Conservation (phyloP, 2,797 vertebrate genomes). For the Lepilemur ruficaudatus region DNA sequence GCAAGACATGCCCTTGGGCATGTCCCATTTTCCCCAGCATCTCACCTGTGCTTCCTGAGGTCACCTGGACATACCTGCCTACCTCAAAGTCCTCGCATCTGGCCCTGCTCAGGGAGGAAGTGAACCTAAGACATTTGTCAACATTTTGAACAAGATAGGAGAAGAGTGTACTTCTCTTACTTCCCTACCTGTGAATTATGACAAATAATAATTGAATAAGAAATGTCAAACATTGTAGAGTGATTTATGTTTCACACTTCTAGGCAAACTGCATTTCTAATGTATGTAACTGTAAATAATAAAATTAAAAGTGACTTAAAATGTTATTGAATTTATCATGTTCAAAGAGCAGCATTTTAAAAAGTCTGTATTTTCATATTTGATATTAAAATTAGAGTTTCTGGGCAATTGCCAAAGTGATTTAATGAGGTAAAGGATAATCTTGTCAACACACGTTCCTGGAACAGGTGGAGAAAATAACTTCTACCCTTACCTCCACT, state of each 20-base stretch:
- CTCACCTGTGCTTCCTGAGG: background rate
- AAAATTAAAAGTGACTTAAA: background rate
- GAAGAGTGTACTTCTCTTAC: background rate
- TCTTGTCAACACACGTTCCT: background rate
- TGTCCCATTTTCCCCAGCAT: background rate
- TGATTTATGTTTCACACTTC: background rate
- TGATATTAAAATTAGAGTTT: conserved; percentile 32
- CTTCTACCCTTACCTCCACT: background rate
- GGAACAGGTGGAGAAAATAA: conserved; percentile 15
- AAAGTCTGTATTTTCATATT: background rate
- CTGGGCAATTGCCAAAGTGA: background rate
- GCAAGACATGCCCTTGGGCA: no score
- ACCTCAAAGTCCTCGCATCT: no score
- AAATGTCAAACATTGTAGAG: background rate
- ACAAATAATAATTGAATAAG: background rate
- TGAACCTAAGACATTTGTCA: background rate
- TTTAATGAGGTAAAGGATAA: conserved; percentile 5
- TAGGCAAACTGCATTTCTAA: background rate
- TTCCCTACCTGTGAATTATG: background rate
- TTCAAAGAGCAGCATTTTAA: background rate
- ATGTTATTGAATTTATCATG: background rate
- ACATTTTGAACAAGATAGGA: background rate
- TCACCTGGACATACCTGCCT: no score
- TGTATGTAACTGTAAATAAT: background rate
- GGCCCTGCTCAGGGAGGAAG: no score